Evolutionary conservation across 2,113 vertebrate genomes (phyloP).

Genomic region (Aegithalos caudatus): DNA sequence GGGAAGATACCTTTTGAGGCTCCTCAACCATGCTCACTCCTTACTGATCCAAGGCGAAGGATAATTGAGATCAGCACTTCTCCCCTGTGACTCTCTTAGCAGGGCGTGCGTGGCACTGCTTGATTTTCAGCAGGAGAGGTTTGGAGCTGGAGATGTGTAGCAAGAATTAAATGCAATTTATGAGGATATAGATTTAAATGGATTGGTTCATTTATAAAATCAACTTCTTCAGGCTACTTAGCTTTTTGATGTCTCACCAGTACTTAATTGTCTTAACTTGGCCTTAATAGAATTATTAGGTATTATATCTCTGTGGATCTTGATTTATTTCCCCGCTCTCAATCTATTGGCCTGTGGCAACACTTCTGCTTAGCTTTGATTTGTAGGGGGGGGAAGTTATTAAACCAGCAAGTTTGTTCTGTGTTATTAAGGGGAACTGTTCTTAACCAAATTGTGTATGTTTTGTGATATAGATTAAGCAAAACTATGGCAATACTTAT

Average conservation of each 20-base stretch:
- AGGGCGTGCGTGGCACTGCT: not conserved
- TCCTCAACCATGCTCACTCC: not conserved
- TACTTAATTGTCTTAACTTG: slow-evolving; percentile 45
- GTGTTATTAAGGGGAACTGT: not conserved
- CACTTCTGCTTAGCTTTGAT: slow-evolving; percentile 1
- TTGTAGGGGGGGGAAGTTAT: not conserved
- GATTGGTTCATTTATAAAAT: slow-evolving; percentile 17
- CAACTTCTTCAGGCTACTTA: slow-evolving; percentile 28
- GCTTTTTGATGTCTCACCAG: slow-evolving; percentile 32
- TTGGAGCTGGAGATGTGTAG: not conserved
- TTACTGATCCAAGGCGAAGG: not conserved
- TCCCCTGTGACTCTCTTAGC: not conserved
- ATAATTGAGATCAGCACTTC: not conserved
- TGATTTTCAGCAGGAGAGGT: not conserved
- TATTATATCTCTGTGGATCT: slow-evolving; percentile 28
- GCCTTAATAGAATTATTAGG: slow-evolving; percentile 46
- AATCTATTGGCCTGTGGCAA: not conserved
- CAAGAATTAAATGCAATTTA: not conserved
- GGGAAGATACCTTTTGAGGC: not conserved
- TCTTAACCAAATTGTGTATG: not conserved
- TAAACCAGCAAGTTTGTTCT: not conserved
- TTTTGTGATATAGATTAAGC: not conserved
- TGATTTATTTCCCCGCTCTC: slow-evolving; percentile 33
- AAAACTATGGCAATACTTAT: not conserved
- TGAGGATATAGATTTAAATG: not conserved